Base-by-base conservation (phyloP, 2,888 invertebrate genomes). In the Nymphalis urticae region DNA sequence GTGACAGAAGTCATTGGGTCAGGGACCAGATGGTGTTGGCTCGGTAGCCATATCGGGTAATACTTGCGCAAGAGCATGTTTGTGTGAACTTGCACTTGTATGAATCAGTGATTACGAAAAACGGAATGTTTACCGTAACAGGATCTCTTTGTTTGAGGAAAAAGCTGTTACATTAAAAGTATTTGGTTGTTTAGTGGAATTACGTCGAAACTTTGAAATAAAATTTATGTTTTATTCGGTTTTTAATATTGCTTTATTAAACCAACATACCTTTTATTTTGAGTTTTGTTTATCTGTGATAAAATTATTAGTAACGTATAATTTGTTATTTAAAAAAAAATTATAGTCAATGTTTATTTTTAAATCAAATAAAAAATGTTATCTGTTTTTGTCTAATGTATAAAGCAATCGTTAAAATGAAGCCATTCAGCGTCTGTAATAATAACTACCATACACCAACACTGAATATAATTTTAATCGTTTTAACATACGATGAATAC, bases 1-100 rank as follows among this genome's bases (percentile, higher is more conserved):
- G 60, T 62, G 70, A 68, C 73, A 64, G 71, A 72, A 75, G 78
- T 76, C 76, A 82, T 77, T 82, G 75, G 83, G 84, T 83, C 84
- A 81, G 42, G 74, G 78, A 69, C 75, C 80, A 78, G 75, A 78
- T 80, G 79, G 76, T 70, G 62, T 61, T 42, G 53, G 8, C 13
- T n/a, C 27, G 68, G 69, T 65, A 51, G 48, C 82, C 81, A 75
- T 80, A 81, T 81, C 73, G 72, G 80, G 79, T 61, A 64, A 66
- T 32, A 71, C 72, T 82, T 83, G 79, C 82, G 81, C 74, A 84
- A 81, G 74, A 80, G 74, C 73, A 72, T 32, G 53, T 53, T 53
- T 24, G 21, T 24, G 42, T 62, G 62, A 61, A 66, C 74, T 71
- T 69, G 53, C 48, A 62, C 64, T 66, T 68, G 58, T 62, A 64